phyloP scores from a whole-genome alignment of 2,888 invertebrate species.

The Caenorhabditis sulstoni region DNA sequence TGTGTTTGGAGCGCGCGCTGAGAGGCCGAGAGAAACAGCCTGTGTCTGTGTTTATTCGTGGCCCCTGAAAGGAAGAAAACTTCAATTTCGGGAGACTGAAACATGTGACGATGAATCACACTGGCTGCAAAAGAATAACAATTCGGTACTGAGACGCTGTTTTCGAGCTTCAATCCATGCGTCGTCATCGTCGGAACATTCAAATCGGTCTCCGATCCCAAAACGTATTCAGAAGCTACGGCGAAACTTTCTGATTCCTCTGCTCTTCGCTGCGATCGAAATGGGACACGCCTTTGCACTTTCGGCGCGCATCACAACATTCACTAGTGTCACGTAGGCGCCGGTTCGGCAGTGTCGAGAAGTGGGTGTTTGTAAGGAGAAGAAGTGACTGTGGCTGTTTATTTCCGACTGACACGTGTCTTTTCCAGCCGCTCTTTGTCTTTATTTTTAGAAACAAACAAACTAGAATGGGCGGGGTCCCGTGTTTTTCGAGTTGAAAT shows the following conservation, averaged over 20 bases:
- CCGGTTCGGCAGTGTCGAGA: constrained; percentile 5
- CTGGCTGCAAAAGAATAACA: too few relatives aligned
- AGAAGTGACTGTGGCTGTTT: too few relatives aligned
- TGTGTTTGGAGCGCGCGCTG: constrained; percentile 24
- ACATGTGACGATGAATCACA: not conserved
- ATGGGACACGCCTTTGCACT: constrained; percentile 35
- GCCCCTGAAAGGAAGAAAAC: not conserved
- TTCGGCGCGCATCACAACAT: constrained; percentile 17
- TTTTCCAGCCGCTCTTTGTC: not conserved
- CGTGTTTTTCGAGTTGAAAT: too few relatives aligned
- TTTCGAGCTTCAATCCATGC: too few relatives aligned
- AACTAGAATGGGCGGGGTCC: constrained; percentile 1
- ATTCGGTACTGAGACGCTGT: too few relatives aligned
- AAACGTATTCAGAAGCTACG: not conserved
- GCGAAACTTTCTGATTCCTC: constrained; percentile 17
- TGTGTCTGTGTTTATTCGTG: constrained; percentile 42
- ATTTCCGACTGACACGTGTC: not conserved
- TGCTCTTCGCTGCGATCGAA: constrained; percentile 9
- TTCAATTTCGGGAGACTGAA: not conserved
- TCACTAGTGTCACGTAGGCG: constrained; percentile 39
- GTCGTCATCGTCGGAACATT: too few relatives aligned
- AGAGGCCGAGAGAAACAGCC: constrained; percentile 16
- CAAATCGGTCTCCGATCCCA: not conserved
- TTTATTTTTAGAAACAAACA: not conserved
- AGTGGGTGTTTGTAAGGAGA: too few relatives aligned